phyloP scores from a whole-genome alignment of 2,797 vertebrate genomes.

The Gymnoscopelus braueri region DNA sequence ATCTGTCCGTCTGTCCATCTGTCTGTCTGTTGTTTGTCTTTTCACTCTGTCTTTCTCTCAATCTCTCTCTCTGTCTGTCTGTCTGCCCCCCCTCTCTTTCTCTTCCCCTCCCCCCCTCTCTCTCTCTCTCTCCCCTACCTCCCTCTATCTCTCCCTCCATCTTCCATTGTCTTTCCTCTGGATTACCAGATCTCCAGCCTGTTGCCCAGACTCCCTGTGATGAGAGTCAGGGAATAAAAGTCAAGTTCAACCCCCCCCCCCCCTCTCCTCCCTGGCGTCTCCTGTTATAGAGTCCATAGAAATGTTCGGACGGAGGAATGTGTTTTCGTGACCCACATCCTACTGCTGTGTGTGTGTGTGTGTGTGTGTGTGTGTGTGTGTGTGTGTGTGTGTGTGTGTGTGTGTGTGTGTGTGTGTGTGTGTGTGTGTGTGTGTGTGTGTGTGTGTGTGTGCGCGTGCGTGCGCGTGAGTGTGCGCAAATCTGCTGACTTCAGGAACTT shows the following conservation, averaged over 20 bases:
- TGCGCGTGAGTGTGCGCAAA: slow-evolving; percentile 4
- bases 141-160: neutral
- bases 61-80: too few relatives aligned
- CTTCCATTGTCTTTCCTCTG: too few relatives aligned
- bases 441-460: slow-evolving; percentile 13
- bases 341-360: slow-evolving; percentile 20
- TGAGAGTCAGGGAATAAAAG: too few relatives aligned
- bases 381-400: slow-evolving; percentile 12
- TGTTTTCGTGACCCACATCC: slow-evolving; percentile 62
- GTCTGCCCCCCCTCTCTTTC: too few relatives aligned
- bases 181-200: too few relatives aligned
- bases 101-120: neutral
- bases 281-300: slow-evolving; percentile 12
- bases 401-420: slow-evolving; percentile 17
- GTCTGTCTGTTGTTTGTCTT: too few relatives aligned
- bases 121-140: neutral
- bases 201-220: too few relatives aligned
- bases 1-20: too few relatives aligned
- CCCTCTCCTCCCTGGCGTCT: slow-evolving; percentile 17
- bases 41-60: too few relatives aligned
- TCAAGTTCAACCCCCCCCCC: neutral
- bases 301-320: slow-evolving; percentile 48
- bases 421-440: slow-evolving; percentile 8
- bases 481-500: slow-evolving; percentile 27
- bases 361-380: slow-evolving; percentile 15